Conservation (phyloP, 2,888 invertebrate species). For the Meganola albula region DNA sequence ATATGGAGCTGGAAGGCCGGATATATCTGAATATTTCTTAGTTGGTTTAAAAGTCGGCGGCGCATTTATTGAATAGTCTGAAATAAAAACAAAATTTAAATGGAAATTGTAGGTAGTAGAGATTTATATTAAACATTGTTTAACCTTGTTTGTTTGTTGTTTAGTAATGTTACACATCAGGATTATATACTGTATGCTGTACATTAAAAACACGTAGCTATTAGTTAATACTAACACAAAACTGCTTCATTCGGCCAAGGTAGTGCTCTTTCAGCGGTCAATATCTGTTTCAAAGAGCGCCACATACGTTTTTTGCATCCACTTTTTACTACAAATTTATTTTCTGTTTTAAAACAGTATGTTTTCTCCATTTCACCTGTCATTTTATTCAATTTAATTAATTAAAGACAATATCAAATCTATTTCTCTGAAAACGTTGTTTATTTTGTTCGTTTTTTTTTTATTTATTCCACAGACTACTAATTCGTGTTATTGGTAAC, state of each 20-base stretch:
- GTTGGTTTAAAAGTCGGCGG: conserved; percentile 94
- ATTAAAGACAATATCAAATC: no score
- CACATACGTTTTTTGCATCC: conserved; percentile 88
- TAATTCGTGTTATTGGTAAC: no score
- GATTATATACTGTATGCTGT: neutral
- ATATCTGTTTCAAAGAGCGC: conserved; percentile 93
- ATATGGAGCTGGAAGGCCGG: conserved; percentile 91
- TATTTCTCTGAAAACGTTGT: no score
- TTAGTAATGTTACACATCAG: conserved; percentile 5
- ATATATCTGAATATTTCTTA: conserved; percentile 96
- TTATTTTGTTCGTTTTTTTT: no score
- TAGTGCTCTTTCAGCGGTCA: conserved; percentile 86
- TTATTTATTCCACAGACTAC: no score
- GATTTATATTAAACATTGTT: neutral
- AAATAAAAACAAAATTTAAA: conserved; percentile 16
- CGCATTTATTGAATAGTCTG: conserved; percentile 92
- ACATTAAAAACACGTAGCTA: neutral
- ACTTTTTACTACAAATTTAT: conserved; percentile 75
- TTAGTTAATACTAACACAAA: conserved; percentile 78
- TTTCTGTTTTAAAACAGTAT: conserved; percentile 63
- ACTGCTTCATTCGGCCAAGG: conserved; percentile 88
- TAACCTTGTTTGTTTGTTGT: neutral
- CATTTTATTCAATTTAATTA: no score
- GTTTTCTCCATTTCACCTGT: conserved; percentile 51
- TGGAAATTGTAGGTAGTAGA: neutral